These are phyloP conservation scores for Netelia fuscicornis DNA, from an alignment of 2,888 invertebrate species.

Conservation along the genomic window DNA sequence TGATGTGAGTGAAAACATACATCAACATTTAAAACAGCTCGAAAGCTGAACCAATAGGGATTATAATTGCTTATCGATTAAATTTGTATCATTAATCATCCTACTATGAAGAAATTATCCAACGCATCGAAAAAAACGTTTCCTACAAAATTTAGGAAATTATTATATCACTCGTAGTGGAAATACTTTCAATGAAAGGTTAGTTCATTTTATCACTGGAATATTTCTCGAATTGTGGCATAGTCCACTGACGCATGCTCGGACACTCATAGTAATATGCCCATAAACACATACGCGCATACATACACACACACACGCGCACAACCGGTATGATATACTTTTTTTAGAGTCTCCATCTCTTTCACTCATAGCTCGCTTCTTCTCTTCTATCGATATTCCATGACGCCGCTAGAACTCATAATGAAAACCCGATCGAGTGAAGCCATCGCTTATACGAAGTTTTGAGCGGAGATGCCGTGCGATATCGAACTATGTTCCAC, in stretches of 20 bases:
- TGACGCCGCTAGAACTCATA: constrained; percentile 57
- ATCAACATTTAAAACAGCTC: no score
- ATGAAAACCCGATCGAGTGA: constrained; percentile 64
- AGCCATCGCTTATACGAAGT: constrained; percentile 46
- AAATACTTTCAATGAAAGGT: constrained; percentile 41
- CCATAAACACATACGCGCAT: not conserved
- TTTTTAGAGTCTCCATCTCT: constrained; percentile 47
- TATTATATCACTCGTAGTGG: not conserved
- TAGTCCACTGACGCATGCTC: not conserved
- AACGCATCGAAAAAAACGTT: not conserved
- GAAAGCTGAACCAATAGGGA: no score
- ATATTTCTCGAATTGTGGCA: not conserved
- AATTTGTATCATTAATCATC: not conserved
- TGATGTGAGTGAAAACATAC: no score
- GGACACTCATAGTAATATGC: not conserved
- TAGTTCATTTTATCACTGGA: constrained; percentile 18
- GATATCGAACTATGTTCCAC: constrained; percentile 46
- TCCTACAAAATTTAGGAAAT: not conserved
- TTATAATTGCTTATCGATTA: no score
- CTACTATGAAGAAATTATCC: not conserved
- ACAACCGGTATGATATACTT: constrained; percentile 30
- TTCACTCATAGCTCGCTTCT: constrained; percentile 17
- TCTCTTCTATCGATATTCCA: constrained; percentile 60
- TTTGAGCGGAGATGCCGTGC: constrained; percentile 3
- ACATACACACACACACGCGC: not conserved